Evolutionary conservation across 37 sponge, comb jelly and placozoan species (phyloP).

Genomic region (Chondrosia reniformis): DNA sequence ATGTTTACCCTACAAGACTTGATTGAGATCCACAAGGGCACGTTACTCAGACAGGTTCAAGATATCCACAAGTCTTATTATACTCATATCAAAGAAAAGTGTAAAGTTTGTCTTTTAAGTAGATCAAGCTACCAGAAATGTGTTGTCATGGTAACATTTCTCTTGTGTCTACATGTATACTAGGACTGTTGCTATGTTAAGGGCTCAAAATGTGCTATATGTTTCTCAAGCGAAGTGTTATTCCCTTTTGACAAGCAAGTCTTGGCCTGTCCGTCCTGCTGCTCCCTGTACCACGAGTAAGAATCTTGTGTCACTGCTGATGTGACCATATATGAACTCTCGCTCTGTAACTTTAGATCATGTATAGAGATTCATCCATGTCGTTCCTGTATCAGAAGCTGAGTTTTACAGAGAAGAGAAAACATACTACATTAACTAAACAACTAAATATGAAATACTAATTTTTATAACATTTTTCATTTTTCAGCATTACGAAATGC

Average conservation of each 20-base stretch:
- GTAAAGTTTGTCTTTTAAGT: conserved; percentile 33
- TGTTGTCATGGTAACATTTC: background rate
- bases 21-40: conserved; percentile 47
- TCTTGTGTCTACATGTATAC: background rate
- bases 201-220: conserved; percentile 49
- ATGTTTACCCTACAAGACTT: conserved; percentile 78
- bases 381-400: background rate
- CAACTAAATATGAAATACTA: background rate
- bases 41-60: conserved; percentile 53
- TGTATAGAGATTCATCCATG: too few relatives aligned
- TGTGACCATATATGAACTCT: background rate
- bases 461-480: background rate
- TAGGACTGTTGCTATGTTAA: conserved; percentile 54
- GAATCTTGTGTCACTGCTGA: background rate
- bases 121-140: background rate
- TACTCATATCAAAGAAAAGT: conserved; percentile 61
- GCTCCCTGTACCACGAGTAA: conserved; percentile 61
- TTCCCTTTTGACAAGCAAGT: conserved; percentile 67
- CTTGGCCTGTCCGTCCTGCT: conserved; percentile 40
- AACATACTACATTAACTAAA: background rate
- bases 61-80: conserved; percentile 43
- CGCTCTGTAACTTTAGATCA: too few relatives aligned
- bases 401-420: background rate
- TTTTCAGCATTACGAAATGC: background rate
- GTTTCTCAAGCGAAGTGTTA: conserved; percentile 55